phyloP scores from a whole-genome alignment of 2,888 invertebrate genomes.

The Tipula confusa region DNA sequence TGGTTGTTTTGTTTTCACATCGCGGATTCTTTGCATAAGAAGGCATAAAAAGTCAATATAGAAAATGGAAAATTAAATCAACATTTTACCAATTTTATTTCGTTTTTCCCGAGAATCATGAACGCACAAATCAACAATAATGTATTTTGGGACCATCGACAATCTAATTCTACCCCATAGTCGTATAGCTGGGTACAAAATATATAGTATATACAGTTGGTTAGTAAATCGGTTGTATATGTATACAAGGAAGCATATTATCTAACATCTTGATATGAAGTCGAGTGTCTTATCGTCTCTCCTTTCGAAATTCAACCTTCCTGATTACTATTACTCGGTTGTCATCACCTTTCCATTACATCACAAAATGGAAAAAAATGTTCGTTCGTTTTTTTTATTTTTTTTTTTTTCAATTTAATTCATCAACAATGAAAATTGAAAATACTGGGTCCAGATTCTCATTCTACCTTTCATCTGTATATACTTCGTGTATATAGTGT shows the following conservation, averaged over 20 bases:
- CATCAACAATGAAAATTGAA: constrained; percentile 1
- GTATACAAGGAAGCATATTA: neutral
- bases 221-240: neutral
- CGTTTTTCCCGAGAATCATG: neutral
- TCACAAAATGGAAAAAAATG: too few species aligned
- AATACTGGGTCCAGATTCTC: neutral
- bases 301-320: neutral
- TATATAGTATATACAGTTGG: neutral
- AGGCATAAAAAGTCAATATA: neutral
- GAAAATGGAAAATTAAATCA: neutral
- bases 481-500: neutral
- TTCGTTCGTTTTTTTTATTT: neutral
- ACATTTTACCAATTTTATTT: neutral
- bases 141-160: too few species aligned
- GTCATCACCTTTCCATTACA: neutral
- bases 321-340: neutral
- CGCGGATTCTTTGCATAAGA: neutral
- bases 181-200: neutral
- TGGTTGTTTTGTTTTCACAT: neutral
- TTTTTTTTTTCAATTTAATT: neutral
- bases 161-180: neutral
- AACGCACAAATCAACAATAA: neutral
- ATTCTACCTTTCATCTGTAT: neutral
- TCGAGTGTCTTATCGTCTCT: neutral
- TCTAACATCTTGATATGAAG: neutral